Evolutionary conservation across 2,888 invertebrate genomes (phyloP), one percentile per base, ranked within the genome.

Genomic region (Ornithoptera alexandrae): DNA sequence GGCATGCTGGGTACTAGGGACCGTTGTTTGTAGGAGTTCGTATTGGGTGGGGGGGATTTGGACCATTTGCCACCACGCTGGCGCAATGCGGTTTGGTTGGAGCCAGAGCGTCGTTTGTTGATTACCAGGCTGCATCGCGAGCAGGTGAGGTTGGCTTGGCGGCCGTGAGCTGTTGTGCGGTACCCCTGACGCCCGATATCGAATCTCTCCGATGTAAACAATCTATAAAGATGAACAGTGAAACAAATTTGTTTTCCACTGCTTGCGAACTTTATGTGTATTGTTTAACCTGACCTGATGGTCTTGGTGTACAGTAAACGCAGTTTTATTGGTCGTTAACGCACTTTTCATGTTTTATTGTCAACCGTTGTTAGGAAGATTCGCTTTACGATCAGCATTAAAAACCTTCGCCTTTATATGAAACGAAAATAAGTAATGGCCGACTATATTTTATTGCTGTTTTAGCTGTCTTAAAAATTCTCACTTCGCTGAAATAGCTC

Each of bases 331-430:
- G 88, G 82, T 81, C 86, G 88, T 90, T 90, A 90, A 87, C 88
- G 88, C 84, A 88, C 86, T 89, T 89, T 89, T 85, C 86, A 85
- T 86, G 88, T 89, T 91, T 89, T 90, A 90, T 85, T 89, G 86
- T 87, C 80, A 78, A 82, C 84, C 84, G 85, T 89, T 87, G 89
- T 89, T 85, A 85, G 83, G 84, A 83, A 84, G 85, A 87, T 85
- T 81, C 84, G 72, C 76, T 90, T 90, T 89, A 90, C 85, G 88
- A 84, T 77, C 79, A 74, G 76, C 81, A 80, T 82, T 84, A 81
- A 85, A 84, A 86, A 84, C 83, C 82, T 82, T 79, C 75, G 77
- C 78, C 78, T 82, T 83, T 81, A 66, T 80, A 82, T 83, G 84
- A 66, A 70, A 66, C 84, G 70, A 70, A 84, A 85, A 84, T 84